Percentiles rank a stretch among this genome's conserved stretches.
Conservation (phyloP, 2,113 vertebrate species). For the Rhipidura dahli region DNA sequence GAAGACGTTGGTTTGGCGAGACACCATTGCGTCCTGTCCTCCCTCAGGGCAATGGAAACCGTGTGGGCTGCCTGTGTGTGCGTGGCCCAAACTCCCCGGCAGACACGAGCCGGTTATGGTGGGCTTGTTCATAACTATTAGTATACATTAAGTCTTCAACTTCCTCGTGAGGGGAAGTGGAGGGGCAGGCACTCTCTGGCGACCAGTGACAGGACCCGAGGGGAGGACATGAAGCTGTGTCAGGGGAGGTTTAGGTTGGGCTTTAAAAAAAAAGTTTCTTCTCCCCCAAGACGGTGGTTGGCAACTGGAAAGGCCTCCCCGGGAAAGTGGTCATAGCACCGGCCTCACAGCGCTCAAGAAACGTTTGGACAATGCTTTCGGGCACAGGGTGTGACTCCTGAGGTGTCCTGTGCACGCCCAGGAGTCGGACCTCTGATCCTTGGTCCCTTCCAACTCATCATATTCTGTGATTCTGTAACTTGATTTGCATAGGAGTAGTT, state of each 20-base stretch:
- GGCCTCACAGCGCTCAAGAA: neutral
- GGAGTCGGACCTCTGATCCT: too few species aligned
- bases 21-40: rapidly evolving
- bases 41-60: rapidly evolving
- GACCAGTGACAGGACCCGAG: neutral
- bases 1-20: rapidly evolving
- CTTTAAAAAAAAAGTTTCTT: neutral
- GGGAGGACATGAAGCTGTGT: neutral
- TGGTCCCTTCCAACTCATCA: neutral
- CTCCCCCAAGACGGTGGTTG: too few species aligned
- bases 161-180: neutral
- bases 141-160: rapidly evolving
- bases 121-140: too few species aligned
- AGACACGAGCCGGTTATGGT: rapidly evolving
- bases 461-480: neutral
- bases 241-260: neutral
- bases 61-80: rapidly evolving
- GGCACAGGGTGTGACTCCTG: neutral
- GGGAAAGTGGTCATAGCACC: neutral
- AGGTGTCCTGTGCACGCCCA: neutral
- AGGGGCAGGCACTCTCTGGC: neutral
- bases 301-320: too few species aligned
- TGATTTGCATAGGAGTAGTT: neutral
- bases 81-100: rapidly evolving
- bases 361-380: neutral